A percentile compares a stretch with the other conserved stretches of the same genome.
Evolutionary conservation across 2,888 invertebrate species (phyloP).

Genomic region (Sussaba pulchella): DNA sequence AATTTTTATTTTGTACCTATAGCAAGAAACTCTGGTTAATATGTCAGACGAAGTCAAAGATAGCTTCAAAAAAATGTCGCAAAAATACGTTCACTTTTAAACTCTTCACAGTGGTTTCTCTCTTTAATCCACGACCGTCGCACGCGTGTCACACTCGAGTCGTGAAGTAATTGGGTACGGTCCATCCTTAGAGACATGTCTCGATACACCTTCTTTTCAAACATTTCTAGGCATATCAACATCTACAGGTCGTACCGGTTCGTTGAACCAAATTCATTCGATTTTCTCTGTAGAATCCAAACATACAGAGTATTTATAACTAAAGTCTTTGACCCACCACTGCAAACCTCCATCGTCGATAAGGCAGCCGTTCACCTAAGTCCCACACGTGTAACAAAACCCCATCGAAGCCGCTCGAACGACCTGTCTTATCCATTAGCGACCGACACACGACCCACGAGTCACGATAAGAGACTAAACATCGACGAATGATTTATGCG

Average conservation of each 20-base stretch:
- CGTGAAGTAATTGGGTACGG: constrained; percentile 33
- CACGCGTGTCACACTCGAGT: constrained; percentile 6
- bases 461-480: not conserved
- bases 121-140: no score
- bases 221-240: constrained; percentile 15
- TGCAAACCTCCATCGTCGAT: no score
- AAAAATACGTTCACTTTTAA: no score
- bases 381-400: not conserved
- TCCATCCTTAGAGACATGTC: constrained; percentile 2
- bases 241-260: not conserved
- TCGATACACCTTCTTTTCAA: constrained; percentile 26
- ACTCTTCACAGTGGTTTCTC: no score
- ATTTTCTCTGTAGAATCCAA: no score
- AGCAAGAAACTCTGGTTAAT: no score
- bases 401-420: not conserved
- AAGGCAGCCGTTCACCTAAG: not conserved
- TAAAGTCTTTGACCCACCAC: no score
- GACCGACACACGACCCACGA: not conserved
- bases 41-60: no score
- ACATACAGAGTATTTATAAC: no score
- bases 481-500: constrained; percentile 24
- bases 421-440: not conserved
- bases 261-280: constrained; percentile 17
- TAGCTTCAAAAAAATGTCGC: no score
- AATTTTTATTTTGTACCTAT: no score